Conservation (phyloP, 2,888 invertebrate genomes). For the Mermis nigrescens region DNA sequence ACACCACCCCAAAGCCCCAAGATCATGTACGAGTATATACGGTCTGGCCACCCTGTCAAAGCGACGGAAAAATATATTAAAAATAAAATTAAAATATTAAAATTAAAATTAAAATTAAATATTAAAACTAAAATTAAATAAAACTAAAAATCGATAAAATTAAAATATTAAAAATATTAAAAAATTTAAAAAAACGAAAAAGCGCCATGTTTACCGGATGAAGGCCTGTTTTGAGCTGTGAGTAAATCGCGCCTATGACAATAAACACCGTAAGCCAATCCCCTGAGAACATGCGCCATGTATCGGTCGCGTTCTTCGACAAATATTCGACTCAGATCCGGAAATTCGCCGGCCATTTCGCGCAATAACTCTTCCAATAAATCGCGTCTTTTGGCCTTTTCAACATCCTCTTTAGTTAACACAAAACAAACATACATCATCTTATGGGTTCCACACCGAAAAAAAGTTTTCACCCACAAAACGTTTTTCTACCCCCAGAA, state of each 20-base stretch:
- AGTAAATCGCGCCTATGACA: not conserved
- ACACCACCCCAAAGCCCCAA: no score
- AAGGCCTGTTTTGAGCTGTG: not conserved
- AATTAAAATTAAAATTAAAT: not conserved
- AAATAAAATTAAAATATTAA: no score
- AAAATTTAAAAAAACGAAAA: not conserved
- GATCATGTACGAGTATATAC: no score
- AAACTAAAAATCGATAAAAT: not conserved
- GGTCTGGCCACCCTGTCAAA: no score
- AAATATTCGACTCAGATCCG: slow-evolving; percentile 70
- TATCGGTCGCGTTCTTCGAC: slow-evolving; percentile 78
- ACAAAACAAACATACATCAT: not conserved
- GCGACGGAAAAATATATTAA: no score
- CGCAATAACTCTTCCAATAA: slow-evolving; percentile 70
- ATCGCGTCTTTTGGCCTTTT: slow-evolving; percentile 74
- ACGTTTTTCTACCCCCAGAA: no score
- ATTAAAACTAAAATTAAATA: not conserved
- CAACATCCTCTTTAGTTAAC: slow-evolving; percentile 68
- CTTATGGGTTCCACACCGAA: slow-evolving; percentile 21
- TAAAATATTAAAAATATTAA: not conserved
- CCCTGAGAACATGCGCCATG: slow-evolving; percentile 52
- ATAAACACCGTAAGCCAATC: not conserved
- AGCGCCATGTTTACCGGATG: not conserved
- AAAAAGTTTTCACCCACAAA: no score
- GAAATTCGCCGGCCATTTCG: slow-evolving; percentile 81